Percentiles rank a stretch among this genome's conserved stretches.
Conservation (phyloP, 2,113 vertebrate species). For the Limnothrissa miodon region DNA sequence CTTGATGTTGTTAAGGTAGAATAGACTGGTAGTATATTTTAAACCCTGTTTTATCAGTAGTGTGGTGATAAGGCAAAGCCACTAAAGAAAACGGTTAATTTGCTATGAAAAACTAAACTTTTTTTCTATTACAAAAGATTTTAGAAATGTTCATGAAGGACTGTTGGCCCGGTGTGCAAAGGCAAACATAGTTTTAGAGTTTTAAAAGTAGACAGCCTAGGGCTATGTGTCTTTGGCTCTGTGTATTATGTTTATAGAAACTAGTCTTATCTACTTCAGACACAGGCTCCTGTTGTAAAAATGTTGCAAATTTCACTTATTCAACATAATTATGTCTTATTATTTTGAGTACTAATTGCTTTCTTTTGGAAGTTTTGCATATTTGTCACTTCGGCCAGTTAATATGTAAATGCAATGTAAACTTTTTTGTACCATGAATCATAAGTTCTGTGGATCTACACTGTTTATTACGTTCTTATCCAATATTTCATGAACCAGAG, state of each 20-base stretch:
- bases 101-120: background rate
- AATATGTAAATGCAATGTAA: background rate
- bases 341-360: background rate
- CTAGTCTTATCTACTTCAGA: background rate
- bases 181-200: background rate
- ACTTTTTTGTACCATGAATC: constrained; percentile 11
- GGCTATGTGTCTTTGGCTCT: background rate
- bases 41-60: background rate
- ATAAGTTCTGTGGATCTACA: background rate
- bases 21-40: background rate
- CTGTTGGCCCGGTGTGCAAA: background rate
- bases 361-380: background rate
- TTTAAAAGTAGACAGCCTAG: background rate
- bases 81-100: background rate
- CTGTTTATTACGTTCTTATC: background rate
- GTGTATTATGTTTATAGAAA: background rate
- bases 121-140: background rate
- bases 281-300: background rate
- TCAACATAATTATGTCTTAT: background rate
- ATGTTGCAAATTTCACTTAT: background rate
- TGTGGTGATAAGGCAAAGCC: background rate
- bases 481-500: background rate
- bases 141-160: background rate
- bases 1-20: background rate
- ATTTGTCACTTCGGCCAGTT: background rate